Percentiles rank a stretch among this genome's conserved stretches.
Conservation (phyloP, 2,113 vertebrate species). For the Tamias sibiricus region DNA sequence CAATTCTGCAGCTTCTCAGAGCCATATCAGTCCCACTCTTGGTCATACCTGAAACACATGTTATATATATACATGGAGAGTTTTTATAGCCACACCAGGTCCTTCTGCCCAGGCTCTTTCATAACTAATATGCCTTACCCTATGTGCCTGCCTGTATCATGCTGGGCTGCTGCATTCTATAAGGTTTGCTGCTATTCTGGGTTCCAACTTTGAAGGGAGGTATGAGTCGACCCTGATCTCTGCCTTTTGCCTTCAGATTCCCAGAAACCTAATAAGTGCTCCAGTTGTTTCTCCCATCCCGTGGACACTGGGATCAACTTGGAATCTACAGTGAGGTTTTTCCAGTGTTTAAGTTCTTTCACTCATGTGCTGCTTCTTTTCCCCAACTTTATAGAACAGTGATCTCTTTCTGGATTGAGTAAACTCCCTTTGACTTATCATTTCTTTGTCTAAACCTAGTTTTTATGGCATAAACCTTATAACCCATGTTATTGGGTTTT, state of each 20-base stretch:
- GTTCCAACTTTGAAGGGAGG: background rate
- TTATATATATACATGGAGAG: background rate
- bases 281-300: accelerated
- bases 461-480: background rate
- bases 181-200: background rate
- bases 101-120: background rate
- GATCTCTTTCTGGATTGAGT: background rate
- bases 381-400: background rate
- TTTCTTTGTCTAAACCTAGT: background rate
- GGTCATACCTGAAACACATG: background rate
- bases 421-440: background rate
- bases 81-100: background rate
- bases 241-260: background rate
- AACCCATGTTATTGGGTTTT: background rate
- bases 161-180: background rate
- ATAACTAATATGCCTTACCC: background rate
- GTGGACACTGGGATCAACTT: background rate
- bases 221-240: background rate
- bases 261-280: background rate
- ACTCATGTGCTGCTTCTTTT: background rate
- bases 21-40: background rate
- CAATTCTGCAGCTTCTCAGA: background rate
- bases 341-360: background rate
- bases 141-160: background rate
- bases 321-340: background rate